Base-by-base conservation (phyloP, 2,797 vertebrate species). In the Anisognathus igniventris region DNA sequence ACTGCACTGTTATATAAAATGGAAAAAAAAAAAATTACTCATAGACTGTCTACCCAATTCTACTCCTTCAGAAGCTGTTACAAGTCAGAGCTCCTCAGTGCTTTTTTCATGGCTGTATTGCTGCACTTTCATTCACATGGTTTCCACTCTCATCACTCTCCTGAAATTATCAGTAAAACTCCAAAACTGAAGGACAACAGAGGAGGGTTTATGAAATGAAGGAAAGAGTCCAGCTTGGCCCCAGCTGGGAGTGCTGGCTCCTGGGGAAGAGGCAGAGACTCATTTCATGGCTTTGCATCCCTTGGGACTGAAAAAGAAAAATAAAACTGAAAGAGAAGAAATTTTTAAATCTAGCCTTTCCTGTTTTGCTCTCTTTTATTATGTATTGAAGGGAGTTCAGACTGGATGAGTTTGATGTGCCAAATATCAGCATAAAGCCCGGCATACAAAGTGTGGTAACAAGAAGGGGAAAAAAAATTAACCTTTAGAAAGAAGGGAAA, bases 21-120 rank as follows among this genome's bases (percentile, higher is more conserved):
- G n/a, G n/a, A n/a, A n/a, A n/a, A n/a, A n/a, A n/a, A n/a, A 27
- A 60, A 40, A 12, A 33, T n/a, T 64, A 17, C 16, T 4, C 0
- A 4, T 31, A 35, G 4, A 31, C 12, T 21, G 2, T 33, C 7
- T 27, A 44, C 5, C 53, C 27, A 45, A 10, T 31, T 30, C 66
- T 11, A 18, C 11, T 77, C 21, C 47, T 40, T 24, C 10, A 67
- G 16, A 72, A 45, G 24, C n/a, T 80, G 68, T 40, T 31, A 5
- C 12, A 45, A 71, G 57, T 31, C 50, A 64, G 37, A 57, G 3
- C 31, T 33, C 4, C 24, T 42, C 48, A 57, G 24, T 31, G 20
- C 37, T 24, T 30, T 40, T 60, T 14, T 9, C 53, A 19, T 28
- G 35, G 51, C 33, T 82, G 16, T 3, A 42, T 10, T 37, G 33